Evolutionary conservation across 2,113 vertebrate genomes (phyloP).

Genomic region (Pomatostomus ruficeps): DNA sequence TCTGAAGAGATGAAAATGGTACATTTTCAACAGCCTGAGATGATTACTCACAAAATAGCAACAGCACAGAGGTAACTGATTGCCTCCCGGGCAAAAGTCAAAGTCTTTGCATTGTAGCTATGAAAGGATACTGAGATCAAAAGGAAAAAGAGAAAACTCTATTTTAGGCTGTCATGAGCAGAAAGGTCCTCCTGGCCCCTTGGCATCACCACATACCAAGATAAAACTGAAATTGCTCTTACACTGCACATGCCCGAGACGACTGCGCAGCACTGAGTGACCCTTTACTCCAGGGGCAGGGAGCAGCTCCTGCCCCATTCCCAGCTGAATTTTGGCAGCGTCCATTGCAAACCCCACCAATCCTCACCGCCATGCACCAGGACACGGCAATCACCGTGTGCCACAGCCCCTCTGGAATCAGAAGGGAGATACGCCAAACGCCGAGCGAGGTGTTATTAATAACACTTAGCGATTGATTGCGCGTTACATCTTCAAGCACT

Average conservation of each 20-base stretch:
- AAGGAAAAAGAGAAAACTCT: not conserved
- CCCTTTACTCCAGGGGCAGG: not conserved
- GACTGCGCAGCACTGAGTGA: not conserved
- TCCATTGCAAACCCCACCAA: not conserved
- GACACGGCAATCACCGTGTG: accelerated
- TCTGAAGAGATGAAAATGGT: not conserved
- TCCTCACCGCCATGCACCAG: accelerated
- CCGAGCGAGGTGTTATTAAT: not conserved
- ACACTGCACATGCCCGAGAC: accelerated
- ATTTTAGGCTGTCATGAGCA: not conserved
- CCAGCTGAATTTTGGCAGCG: not conserved
- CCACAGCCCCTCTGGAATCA: accelerated
- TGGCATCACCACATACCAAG: not conserved
- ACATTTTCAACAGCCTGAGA: conserved; percentile 5
- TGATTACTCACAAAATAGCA: conserved; percentile 33
- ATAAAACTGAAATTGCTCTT: not conserved
- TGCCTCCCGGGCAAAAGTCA: conserved; percentile 28
- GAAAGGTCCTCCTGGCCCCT: conserved; percentile 7
- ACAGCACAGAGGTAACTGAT: conserved; percentile 26
- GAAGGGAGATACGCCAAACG: not conserved
- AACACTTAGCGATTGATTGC: not conserved
- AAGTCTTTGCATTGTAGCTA: not conserved
- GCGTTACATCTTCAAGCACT: not conserved
- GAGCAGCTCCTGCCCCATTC: not conserved
- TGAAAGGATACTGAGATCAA: not conserved